Evolutionary conservation across 2,888 invertebrate species (phyloP), one percentile per base, ranked within the genome.

Genomic region (Mesorhabditis belari): DNA sequence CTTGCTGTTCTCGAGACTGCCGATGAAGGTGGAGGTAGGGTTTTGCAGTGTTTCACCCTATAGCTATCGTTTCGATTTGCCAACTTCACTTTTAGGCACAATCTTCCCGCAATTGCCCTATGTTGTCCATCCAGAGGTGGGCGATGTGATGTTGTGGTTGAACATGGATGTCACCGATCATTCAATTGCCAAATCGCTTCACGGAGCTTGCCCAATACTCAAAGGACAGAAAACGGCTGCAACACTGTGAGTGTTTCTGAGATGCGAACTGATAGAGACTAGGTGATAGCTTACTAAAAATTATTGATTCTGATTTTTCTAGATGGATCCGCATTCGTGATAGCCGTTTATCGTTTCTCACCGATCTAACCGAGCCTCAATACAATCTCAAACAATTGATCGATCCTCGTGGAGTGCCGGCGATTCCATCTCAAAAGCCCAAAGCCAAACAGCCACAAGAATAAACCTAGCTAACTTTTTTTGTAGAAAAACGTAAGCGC

Each of bases 91-190:
- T 61, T 53, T 26, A 67, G 75, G 65, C 2, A 77, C 77, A 1
- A 63, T 77, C 5, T 77, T 75, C 54, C 77, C 77, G 2, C 6
- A 29, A 0, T 51, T 72, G 4, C 63, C 60, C 4, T 26, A 65
- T 2, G 56, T 62, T 6, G 63, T 76, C 1, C 57, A 62, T 5
- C 70, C 77, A 2, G 53, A 64, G 4, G 57, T 66, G 2, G 77
- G 77, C 21, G 77, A 77, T 54, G 76, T 69, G 5, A 57, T 75
- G 21, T 51, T 78, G 17, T 77, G 77, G 77, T 61, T 68, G 53
- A 77, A 78, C 58, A 64, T 67, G 62, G 61, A 67, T n/a, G 53
- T 69, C 1, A 66, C 70, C 55, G 53, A 29, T n/a, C n/a, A 23
- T 49, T 49, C 28, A 3, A 57, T 60, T 49, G 67, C 71, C 9